Base-by-base conservation (phyloP, 2,113 vertebrate genomes). In the Eupsittula cactorum region DNA sequence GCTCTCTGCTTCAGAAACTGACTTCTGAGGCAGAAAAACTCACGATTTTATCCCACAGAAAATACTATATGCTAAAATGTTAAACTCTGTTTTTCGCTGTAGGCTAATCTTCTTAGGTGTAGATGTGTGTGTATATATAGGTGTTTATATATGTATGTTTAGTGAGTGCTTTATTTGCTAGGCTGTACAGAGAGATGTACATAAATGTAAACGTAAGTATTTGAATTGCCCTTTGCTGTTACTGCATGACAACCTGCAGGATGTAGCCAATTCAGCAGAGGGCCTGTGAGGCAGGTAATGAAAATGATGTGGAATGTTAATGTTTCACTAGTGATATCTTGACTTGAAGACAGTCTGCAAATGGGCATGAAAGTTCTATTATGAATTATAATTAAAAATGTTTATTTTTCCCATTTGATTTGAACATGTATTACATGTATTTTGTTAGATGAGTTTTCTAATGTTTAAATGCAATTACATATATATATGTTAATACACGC, bases 91-190 rank as follows among this genome's bases (percentile, higher is more conserved):
- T 86, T 62, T 49, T 52, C 20, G 29, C 55, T 13, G 13, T 69
- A 47, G 12, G 11, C 37, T 59, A 25, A 33, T 15, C 19, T n/a
- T 37, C 28, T 20, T 53, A 16, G 8, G 7, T 44, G 4, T 57
- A 44, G 37, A 11, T 16, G 3, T 37, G 6, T 20, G 18, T 33
- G 18, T 57, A 13, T 39, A 8, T 2, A 0, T 10, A n/a, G 60
- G 41, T 25, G 6, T 47, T 2, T 12, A 0, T 5, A 6, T 12
- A 18, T 41, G 3, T 27, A 3, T 5, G 2, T 39, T 11, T 3
- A 2, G 15, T 1, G 19, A 53, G 53, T 31, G 12, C 16, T 69
- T 4, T 50, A 0, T 6, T n/a, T 35, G 27, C 60, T 70, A 11
- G 57, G 47, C 20, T 65, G 16, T 41, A 16, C 27, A 37, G 64